Base-by-base conservation (phyloP, 2,113 vertebrate genomes). In the Syngnathus typhle region DNA sequence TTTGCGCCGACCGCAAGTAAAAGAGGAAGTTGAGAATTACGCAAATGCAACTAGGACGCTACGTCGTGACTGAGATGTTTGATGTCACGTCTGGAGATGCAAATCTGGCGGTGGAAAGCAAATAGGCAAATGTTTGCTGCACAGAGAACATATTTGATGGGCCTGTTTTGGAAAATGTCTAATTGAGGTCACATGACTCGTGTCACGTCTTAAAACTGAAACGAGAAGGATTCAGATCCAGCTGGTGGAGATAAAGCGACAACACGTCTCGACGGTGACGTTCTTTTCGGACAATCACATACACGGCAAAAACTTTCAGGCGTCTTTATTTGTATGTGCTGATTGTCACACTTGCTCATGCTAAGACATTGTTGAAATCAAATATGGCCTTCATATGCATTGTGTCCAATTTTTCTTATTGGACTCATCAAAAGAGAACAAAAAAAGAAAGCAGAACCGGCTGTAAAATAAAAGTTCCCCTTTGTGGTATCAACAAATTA, bases 11-110 rank as follows among this genome's bases (percentile, higher is more conserved):
- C 89, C 89, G 19, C 90, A 91, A 49, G 67, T 23, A 62, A 44
- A 88, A 89, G 85, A 91, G 91, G 90, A 92, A 91, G 85, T 76
- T 67, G 64, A 32, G 23, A 36, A 66, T 91, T 88, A 90, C 88
- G 88, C 78, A 84, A 58, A 73, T 2, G 69, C 52, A 41, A 36
- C 64, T 64, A 51, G n/a, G 21, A 61, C 18, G 56, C 46, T 75
- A 38, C 60, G 5, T 75, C 2, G 27, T 32, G 27, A 63, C 67
- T 75, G 72, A 78, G 46, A 62, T 78, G 72, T 80, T 81, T 81
- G 64, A 37, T 76, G 62, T 56, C 27, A 59, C 52, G 64, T 70
- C 60, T n/a, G 64, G 7, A 13, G 67, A 92, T 91, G 89, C 88
- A 92, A 91, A 92, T 90, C 27, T 16, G 10, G 3, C 71, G 47